These are phyloP conservation scores for Hycleus phaleratus DNA, from an alignment of 1,140 invertebrate genomes.

Conservation along the genomic window DNA sequence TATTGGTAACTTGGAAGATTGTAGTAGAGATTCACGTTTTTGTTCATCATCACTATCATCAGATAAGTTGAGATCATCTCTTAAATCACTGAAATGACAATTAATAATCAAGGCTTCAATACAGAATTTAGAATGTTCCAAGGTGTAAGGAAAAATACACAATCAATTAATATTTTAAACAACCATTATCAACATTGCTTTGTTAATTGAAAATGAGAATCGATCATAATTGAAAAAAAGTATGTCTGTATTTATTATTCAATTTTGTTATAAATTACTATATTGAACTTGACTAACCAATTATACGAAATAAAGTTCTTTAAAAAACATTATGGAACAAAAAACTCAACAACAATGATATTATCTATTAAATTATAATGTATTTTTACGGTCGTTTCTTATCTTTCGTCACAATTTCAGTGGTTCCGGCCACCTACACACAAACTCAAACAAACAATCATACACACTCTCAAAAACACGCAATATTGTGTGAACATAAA, in stretches of 20 bases:
- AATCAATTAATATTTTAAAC: no score
- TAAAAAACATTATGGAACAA: no score
- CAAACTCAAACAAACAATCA: no score
- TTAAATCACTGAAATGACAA: constrained; percentile 45
- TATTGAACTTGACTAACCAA: no score
- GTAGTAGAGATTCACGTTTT: constrained; percentile 14
- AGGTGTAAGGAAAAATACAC: background rate
- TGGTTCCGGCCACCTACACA: constrained; percentile 12
- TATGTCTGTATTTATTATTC: no score
- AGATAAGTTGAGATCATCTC: constrained; percentile 51
- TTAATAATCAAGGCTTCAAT: background rate
- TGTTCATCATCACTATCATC: constrained; percentile 52
- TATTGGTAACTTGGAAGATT: constrained; percentile 27
- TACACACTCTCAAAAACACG: no score
- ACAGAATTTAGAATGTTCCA: background rate
- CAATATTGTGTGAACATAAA: no score
- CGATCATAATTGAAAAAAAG: no score
- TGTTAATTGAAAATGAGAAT: no score
- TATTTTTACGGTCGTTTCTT: constrained; percentile 13
- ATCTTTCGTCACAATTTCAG: constrained; percentile 8
- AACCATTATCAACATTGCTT: no score
- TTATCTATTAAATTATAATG: background rate
- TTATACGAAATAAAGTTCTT: no score
- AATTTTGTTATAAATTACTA: no score
- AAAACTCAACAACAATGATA: background rate